Evolutionary conservation across 2,888 invertebrate species (phyloP), one percentile per base, ranked within the genome.

Genomic region (Dioctria linearis): DNA sequence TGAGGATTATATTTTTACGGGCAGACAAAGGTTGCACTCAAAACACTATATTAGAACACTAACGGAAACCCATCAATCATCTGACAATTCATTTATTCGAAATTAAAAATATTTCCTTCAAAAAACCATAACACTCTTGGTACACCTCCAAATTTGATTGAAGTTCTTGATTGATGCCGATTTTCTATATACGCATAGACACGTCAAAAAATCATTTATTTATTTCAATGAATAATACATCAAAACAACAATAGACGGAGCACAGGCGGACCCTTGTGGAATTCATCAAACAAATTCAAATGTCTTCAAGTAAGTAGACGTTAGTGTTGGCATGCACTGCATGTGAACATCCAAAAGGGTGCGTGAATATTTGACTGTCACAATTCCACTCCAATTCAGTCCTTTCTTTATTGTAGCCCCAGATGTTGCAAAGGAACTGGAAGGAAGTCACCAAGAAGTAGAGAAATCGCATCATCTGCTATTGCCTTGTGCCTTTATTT

Each of bases 151-250:
- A 25, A 25, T 25, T 25, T 25, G 25, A 25, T 25, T 25, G 25
- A 25, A 25, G 25, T 25, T 25, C 25, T 25, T 25, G 25, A 25
- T 25, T 25, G 25, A 25, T 25, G 25, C 25, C 25, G 25, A 25
- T 25, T 0, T 25, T 25, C 25, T 25, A 25, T 25, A 2, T 25
- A 25, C 25, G 25, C 25, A 25, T 25, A 25, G 25, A 25, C 25
- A 25, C 25, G 25, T 25, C 25, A 57, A 42, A 57, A 40, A 73
- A 40, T 40, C 59, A 43, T 57, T 42, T 40, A 59, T 73, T 73
- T 57, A 73, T 73, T 42, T 73, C 57, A 73, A 73, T 57, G 73
- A 73, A 73, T 73, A 73, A 73, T 51, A 42, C 73, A 59, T 73
- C 57, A 73, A 39, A 4, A 37, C 39, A 61, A 61, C 57, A 42